Conservation (phyloP, 2,113 vertebrate genomes). For the Taurulus bubalis region DNA sequence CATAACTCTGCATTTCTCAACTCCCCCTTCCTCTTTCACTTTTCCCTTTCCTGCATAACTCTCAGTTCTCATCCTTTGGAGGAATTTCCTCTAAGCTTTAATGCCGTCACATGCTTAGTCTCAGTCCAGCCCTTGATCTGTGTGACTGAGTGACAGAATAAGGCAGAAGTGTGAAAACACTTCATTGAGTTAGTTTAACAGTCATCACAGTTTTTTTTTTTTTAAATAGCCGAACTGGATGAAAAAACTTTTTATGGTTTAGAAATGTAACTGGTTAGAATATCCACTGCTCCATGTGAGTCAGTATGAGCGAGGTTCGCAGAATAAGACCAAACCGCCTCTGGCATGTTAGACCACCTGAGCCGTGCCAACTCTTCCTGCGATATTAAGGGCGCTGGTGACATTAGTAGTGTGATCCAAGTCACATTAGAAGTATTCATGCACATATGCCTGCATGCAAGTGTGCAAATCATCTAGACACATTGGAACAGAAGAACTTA, state of each 20-base stretch:
- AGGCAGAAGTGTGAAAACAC: conserved; percentile 53
- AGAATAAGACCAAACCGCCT: background rate
- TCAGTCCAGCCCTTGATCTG: conserved; percentile 64
- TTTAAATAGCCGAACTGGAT: conserved; percentile 6
- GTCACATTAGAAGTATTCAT: conserved; percentile 20
- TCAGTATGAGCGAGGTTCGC: background rate
- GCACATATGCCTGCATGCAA: conserved; percentile 2
- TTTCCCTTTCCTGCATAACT: conserved; percentile 27
- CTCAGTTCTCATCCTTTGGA: conserved; percentile 64
- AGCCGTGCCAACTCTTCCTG: conserved; percentile 16
- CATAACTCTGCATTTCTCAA: conserved; percentile 29
- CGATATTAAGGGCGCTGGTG: conserved; percentile 10
- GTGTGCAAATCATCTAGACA: background rate
- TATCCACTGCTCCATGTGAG: background rate
- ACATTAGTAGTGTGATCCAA: conserved; percentile 32
- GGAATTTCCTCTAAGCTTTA: conserved; percentile 75
- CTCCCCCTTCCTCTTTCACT: conserved; percentile 50
- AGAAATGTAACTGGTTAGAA: background rate
- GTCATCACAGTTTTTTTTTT: conserved; percentile 16
- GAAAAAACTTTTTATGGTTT: background rate
- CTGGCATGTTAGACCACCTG: background rate
- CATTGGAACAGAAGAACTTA: background rate
- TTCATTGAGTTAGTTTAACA: conserved; percentile 30
- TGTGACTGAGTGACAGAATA: conserved; percentile 58
- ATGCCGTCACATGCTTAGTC: conserved; percentile 76